These are phyloP conservation scores for Arbacia lixula DNA, from an alignment of 53 echinoderm and acorn worm species.

Conservation along the genomic window DNA sequence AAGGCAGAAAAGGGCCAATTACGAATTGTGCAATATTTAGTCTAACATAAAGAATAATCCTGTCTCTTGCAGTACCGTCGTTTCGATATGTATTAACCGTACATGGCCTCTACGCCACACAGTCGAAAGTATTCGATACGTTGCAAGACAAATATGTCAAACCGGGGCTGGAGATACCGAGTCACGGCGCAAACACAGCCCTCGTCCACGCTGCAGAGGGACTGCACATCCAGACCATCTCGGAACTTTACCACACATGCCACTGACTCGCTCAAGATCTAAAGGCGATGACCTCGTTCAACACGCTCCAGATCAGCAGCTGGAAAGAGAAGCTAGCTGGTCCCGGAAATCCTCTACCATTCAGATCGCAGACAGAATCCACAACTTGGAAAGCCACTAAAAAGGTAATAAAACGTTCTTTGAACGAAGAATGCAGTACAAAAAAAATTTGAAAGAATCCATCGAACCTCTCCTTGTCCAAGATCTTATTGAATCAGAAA, in stretches of 20 bases:
- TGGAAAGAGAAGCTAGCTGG: conserved; percentile 27
- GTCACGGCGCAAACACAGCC: conserved; percentile 15
- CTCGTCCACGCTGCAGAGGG: conserved; percentile 18
- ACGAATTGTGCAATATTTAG: no score
- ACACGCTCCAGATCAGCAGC: conserved; percentile 8
- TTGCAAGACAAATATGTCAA: conserved; percentile 17
- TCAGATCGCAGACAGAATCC: no score
- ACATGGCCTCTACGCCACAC: neutral
- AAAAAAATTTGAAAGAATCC: no score
- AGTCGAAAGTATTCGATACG: no score
- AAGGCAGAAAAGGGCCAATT: no score
- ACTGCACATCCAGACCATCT: conserved; percentile 15
- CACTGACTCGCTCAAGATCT: conserved; percentile 23
- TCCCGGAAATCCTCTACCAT: no score
- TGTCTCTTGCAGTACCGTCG: neutral
- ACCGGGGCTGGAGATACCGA: conserved; percentile 36
- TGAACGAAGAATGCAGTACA: no score
- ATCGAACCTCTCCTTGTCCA: no score
- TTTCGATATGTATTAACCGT: neutral
- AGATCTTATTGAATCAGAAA: no score
- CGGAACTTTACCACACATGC: conserved; percentile 4
- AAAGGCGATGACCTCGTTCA: conserved; percentile 1
- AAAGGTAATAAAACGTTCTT: no score
- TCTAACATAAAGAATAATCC: no score
- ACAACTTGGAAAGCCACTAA: no score